Evolutionary conservation across 2,797 vertebrate species (phyloP), one percentile per base, ranked within the genome.

Genomic region (Anabas testudineus): DNA sequence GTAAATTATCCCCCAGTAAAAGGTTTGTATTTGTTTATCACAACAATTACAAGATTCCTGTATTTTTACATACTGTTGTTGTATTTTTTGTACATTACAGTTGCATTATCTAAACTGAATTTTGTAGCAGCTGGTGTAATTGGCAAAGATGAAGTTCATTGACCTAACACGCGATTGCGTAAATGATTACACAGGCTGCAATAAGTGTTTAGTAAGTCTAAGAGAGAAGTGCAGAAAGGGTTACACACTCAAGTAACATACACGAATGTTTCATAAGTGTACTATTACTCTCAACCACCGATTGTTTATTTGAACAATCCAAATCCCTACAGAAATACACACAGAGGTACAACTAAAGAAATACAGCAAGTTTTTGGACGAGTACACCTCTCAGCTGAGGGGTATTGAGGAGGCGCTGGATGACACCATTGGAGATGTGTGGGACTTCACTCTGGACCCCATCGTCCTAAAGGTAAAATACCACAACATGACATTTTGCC

Each of bases 401-500:
- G 97, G 96, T 59, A 98, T 96, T 54, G 97, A 99, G 80, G 96
- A 99, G 60, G 98, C 98, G 7, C 84, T 99, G 85, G 98, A 99
- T 85, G 97, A 98, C 66, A 96, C 97, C 30, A 89, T 98, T 19
- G 98, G 98, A 82, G 98, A 99, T 83, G 97, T 99, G 58, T 99
- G 98, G 98, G 98, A 99, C 90, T 98, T 99, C 87, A 99, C 94
- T 81, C 92, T 99, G 80, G 97, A 99, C 88, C 98, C 98, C 24
- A 96, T 99, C 69, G 93, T 96, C 62, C 91, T 99, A 73, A 97
- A 97, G 95, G 98, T 99, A 81, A 58, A 66, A 16, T 32, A 9
- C 4, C 7, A 19, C 26, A 60, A 63, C n/a, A n/a, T n/a, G n/a
- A n/a, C n/a, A n/a, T n/a, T n/a, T n/a, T n/a, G n/a, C n/a, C n/a